Conservation (phyloP, 2,113 vertebrate genomes). For the Scomber japonicus region DNA sequence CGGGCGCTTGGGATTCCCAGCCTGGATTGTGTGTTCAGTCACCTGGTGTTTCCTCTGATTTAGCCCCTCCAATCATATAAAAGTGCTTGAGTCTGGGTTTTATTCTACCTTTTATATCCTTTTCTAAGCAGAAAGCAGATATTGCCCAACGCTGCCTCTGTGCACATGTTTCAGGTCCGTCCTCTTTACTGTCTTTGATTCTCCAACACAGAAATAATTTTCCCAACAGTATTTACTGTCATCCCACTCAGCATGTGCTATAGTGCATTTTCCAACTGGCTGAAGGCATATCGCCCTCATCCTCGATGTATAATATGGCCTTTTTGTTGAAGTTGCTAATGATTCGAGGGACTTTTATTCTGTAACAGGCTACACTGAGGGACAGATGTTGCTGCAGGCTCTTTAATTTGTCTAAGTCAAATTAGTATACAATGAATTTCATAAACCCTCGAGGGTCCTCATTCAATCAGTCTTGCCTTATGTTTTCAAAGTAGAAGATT, state of each 20-base stretch:
- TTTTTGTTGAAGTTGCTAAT: conserved; percentile 58
- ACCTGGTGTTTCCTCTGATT: too few relatives aligned
- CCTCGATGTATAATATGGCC: conserved; percentile 9
- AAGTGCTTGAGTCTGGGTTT: too few relatives aligned
- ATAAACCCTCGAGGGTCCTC: conserved; percentile 51
- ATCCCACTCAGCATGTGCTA: neutral
- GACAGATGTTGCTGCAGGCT: conserved; percentile 69
- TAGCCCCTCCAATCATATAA: too few relatives aligned
- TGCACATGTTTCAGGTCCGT: conserved; percentile 36
- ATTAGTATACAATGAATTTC: conserved; percentile 72
- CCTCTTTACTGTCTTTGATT: neutral
- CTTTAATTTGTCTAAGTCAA: conserved; percentile 68
- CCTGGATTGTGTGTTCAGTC: too few relatives aligned
- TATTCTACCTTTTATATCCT: too few relatives aligned
- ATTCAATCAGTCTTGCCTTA: conserved; percentile 62
- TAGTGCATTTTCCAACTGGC: neutral
- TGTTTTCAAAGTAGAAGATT: conserved; percentile 60
- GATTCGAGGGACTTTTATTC: conserved; percentile 52
- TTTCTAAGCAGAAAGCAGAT: neutral
- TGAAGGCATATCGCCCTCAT: conserved; percentile 1
- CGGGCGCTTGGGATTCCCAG: too few relatives aligned
- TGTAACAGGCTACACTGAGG: conserved; percentile 55
- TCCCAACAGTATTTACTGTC: conserved; percentile 1
- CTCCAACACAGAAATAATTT: neutral
- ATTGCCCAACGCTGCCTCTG: neutral